Conservation (phyloP, 2,797 vertebrate genomes). For the Acanthurus tractus region DNA sequence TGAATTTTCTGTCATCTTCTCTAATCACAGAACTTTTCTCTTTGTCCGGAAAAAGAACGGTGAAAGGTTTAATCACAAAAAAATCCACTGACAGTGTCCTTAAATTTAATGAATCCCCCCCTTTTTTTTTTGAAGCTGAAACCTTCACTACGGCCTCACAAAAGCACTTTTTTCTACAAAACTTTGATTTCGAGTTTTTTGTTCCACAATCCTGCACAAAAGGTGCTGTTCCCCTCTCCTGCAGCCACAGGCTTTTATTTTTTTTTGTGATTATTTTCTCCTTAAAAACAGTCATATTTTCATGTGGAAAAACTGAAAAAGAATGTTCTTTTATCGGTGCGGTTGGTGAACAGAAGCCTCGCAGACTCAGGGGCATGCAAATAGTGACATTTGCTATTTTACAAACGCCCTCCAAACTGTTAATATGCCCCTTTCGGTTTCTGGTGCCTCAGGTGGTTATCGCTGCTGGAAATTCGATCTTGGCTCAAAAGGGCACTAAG, state of each 20-base stretch:
- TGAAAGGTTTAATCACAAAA: background rate
- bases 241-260: too few species aligned
- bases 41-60: background rate
- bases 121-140: background rate
- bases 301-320: constrained; percentile 12
- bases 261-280: background rate
- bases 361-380: constrained; percentile 53
- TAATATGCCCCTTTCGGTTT: constrained; percentile 54
- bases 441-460: constrained; percentile 65
- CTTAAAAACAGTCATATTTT: background rate
- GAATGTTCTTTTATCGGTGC: background rate
- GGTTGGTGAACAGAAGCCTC: constrained; percentile 1
- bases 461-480: constrained; percentile 55
- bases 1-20: background rate
- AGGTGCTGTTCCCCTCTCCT: too few species aligned
- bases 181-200: too few species aligned
- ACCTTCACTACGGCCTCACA: too few species aligned
- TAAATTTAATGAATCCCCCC: background rate
- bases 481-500: constrained; percentile 63
- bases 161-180: too few species aligned
- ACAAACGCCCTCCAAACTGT: constrained; percentile 58
- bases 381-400: constrained; percentile 67
- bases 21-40: too few species aligned
- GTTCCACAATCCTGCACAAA: too few species aligned
- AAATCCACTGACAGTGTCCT: too few species aligned